Conservation (phyloP, 2,888 invertebrate genomes). For the Dorcus parallelipipedus region DNA sequence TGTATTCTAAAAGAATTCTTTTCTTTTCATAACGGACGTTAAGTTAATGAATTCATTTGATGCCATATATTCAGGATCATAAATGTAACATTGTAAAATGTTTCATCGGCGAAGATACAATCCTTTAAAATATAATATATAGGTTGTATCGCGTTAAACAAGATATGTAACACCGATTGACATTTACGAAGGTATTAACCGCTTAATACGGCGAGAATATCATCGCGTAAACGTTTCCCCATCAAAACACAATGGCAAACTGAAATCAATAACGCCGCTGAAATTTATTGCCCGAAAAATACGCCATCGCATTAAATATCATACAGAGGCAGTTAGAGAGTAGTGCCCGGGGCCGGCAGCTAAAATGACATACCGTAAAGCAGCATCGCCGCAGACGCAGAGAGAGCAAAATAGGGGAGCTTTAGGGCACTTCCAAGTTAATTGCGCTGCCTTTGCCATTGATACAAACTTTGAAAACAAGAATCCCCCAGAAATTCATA, state of each 20-base stretch:
- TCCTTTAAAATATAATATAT: too few species aligned
- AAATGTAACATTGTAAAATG: too few species aligned
- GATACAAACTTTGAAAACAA: conserved; percentile 30
- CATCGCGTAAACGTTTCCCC: not conserved
- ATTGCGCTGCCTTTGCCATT: conserved; percentile 30
- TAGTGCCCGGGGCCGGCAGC: conserved; percentile 5
- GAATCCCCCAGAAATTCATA: conserved; percentile 22
- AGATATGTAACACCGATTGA: too few species aligned
- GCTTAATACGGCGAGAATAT: not conserved
- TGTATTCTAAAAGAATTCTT: too few species aligned
- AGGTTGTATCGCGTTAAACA: too few species aligned
- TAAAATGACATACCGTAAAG: conserved; percentile 9
- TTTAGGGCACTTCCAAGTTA: conserved; percentile 32
- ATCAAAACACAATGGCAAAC: not conserved
- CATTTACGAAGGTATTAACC: not conserved
- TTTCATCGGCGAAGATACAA: too few species aligned
- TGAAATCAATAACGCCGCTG: not conserved
- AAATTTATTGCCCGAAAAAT: conserved; percentile 6
- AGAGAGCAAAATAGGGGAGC: conserved; percentile 14
- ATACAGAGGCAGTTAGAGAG: conserved; percentile 6
- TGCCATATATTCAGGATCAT: too few species aligned
- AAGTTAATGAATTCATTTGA: too few species aligned
- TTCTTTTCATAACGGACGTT: too few species aligned
- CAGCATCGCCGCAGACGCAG: not conserved
- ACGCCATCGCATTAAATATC: conserved; percentile 8